These are phyloP conservation scores for Lasioglossum lativentre DNA, from an alignment of 2,888 invertebrate genomes.

Conservation along the genomic window DNA sequence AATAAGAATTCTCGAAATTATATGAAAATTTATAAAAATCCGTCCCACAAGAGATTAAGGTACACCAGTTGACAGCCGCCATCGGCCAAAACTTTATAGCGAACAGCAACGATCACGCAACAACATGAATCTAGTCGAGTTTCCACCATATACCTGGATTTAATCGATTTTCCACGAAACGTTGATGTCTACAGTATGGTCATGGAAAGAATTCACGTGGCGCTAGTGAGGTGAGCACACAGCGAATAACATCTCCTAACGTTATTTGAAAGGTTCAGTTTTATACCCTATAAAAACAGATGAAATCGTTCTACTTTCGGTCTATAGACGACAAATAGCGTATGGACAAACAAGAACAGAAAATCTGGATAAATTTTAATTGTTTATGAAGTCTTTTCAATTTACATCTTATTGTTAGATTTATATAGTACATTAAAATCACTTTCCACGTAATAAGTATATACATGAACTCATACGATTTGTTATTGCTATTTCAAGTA, in stretches of 20 bases:
- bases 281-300: not conserved
- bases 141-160: conserved; percentile 76
- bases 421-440: not conserved
- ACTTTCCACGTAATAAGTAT: not conserved
- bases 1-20: conserved; percentile 23
- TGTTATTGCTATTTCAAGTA: not conserved
- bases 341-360: not conserved
- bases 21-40: conserved; percentile 41
- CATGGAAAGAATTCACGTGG: conserved; percentile 9
- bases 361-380: not conserved
- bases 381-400: not conserved
- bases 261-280: not conserved
- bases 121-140: conserved; percentile 75
- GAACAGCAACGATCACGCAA: conserved; percentile 74
- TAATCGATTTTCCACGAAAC: conserved; percentile 78
- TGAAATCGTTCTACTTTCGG: not conserved
- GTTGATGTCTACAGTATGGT: conserved; percentile 41
- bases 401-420: not conserved
- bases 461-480: not conserved
- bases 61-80: conserved; percentile 82
- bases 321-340: not conserved
- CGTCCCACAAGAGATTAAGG: conserved; percentile 57
- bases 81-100: conserved; percentile 73
- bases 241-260: not conserved
- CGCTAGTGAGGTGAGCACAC: conserved; percentile 8